Evolutionary conservation across 2,797 vertebrate species (phyloP).

Genomic region (Acipenser oxyrinchus): DNA sequence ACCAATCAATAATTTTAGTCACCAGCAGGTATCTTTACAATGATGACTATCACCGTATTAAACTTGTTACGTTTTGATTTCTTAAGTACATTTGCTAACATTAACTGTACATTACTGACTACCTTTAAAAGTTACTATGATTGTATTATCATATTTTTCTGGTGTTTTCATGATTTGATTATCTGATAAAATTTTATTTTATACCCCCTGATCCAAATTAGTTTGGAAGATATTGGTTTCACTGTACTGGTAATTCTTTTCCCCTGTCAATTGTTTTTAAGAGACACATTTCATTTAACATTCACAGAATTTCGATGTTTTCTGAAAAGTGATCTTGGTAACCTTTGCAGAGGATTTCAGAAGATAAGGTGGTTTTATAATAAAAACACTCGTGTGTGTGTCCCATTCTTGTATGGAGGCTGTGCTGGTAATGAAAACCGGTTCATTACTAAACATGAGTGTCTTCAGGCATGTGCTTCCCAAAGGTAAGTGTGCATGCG

Average conservation of each 20-base stretch:
- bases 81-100: too few relatives aligned
- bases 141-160: not conserved
- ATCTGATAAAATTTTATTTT: not conserved
- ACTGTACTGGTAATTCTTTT: too few relatives aligned
- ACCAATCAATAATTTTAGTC: too few relatives aligned
- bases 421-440: slow-evolving; percentile 30
- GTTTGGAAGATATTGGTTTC: too few relatives aligned
- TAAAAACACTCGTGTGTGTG: slow-evolving; percentile 27
- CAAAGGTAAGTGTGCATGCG: not conserved
- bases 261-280: too few relatives aligned
- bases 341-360: not conserved
- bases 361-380: slow-evolving; percentile 41
- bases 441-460: slow-evolving; percentile 5
- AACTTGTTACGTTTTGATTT: too few relatives aligned
- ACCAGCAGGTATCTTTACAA: too few relatives aligned
- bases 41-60: too few relatives aligned
- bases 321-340: slow-evolving; percentile 7
- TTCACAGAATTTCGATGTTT: slow-evolving; percentile 3
- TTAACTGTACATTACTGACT: too few relatives aligned
- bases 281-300: not conserved
- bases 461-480: slow-evolving; percentile 4
- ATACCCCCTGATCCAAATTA: too few relatives aligned
- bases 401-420: slow-evolving; percentile 45
- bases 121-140: too few relatives aligned
- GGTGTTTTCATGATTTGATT: not conserved